These are phyloP conservation scores for Etheostoma spectabile DNA, from an alignment of 2,113 vertebrate species.

Conservation along the genomic window DNA sequence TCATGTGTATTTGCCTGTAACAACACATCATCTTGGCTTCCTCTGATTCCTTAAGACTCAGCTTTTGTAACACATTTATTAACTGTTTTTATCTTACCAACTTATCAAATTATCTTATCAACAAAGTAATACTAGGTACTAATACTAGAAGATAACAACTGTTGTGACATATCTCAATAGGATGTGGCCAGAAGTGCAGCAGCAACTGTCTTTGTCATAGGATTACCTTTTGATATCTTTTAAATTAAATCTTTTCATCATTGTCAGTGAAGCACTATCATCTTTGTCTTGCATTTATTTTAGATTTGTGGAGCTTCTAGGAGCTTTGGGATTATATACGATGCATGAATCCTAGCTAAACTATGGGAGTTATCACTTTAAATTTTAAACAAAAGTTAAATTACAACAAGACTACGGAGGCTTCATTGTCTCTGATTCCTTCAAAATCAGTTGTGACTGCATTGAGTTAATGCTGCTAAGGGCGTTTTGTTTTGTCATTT, in stretches of 20 bases:
- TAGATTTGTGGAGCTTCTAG: neutral
- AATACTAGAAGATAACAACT: neutral
- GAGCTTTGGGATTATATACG: neutral
- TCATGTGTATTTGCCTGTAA: neutral
- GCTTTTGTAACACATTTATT: neutral
- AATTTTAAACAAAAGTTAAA: neutral
- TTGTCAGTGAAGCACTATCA: neutral
- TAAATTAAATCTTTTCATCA: neutral
- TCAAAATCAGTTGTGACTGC: neutral
- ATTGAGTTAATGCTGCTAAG: neutral
- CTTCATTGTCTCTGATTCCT: conserved; percentile 5
- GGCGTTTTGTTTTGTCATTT: too few relatives aligned
- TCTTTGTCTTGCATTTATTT: neutral
- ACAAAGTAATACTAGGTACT: neutral
- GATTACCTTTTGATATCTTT: neutral
- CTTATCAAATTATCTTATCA: too few relatives aligned
- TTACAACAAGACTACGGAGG: neutral
- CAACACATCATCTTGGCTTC: neutral
- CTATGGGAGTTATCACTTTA: neutral
- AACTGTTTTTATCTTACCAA: neutral
- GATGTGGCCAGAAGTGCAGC: neutral
- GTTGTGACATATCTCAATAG: neutral
- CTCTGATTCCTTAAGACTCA: neutral
- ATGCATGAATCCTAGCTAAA: neutral
- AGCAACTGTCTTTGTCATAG: neutral